These are phyloP conservation scores for Amphiprion clarkii DNA, from an alignment of 2,797 vertebrate genomes.

Conservation along the genomic window DNA sequence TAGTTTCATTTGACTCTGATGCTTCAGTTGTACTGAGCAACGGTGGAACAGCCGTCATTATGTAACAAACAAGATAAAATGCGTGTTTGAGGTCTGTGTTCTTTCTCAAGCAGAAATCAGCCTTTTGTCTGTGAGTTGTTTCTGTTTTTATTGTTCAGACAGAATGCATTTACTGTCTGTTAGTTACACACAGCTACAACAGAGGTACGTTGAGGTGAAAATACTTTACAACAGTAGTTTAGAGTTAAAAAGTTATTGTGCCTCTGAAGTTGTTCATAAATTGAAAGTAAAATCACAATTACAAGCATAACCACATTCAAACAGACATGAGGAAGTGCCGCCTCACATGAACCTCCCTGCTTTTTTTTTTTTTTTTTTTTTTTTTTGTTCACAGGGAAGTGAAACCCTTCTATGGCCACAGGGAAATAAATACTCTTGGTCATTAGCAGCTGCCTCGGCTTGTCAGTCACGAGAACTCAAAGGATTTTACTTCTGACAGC, in stretches of 20 bases:
- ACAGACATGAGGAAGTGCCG: constrained; percentile 71
- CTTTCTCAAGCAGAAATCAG: too few species aligned
- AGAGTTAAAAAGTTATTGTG: not conserved
- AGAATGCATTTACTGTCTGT: too few species aligned
- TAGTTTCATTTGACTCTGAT: too few species aligned
- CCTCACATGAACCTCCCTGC: constrained; percentile 14
- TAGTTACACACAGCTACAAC: not conserved
- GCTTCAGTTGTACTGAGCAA: too few species aligned
- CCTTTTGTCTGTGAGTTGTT: too few species aligned
- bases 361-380: constrained; percentile 15
- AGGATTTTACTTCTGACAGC: constrained; percentile 17
- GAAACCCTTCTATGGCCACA: constrained; percentile 47
- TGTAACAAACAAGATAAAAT: too few species aligned
- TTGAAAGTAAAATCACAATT: constrained; percentile 35
- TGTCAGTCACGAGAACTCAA: not conserved
- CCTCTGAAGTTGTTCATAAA: not conserved
- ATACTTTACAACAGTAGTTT: not conserved
- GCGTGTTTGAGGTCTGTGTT: too few species aligned
- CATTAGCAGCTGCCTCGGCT: constrained; percentile 41
- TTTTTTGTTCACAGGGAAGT: constrained; percentile 65
- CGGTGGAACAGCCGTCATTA: too few species aligned
- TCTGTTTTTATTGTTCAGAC: too few species aligned
- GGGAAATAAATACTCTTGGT: constrained; percentile 25
- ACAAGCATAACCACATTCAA: constrained; percentile 11
- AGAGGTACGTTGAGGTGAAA: not conserved